Evolutionary conservation across 1,140 invertebrate genomes (phyloP), one percentile per base, ranked within the genome.

Genomic region (Rhizoglyphus robini): DNA sequence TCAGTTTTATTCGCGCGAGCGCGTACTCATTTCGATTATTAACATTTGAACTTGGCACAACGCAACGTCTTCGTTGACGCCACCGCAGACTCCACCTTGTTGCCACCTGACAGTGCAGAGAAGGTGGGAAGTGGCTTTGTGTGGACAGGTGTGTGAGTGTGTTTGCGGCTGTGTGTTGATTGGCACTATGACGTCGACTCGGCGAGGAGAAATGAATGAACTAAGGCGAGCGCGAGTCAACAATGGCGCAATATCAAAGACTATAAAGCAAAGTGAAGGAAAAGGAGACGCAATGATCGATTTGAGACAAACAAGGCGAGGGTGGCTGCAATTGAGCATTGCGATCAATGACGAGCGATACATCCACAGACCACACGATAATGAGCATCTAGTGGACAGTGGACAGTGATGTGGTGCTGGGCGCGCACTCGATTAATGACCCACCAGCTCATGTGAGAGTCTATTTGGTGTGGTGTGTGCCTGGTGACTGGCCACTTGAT

Each of bases 101-200:
- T 54, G 15, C 20, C 51, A 20, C 8, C 51, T 20, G 20, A 32
- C 51, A 54, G 51, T 54, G 20, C 31, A 41, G 8, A n/a, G n/a
- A n/a, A 11, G 51, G 51, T 54, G 51, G 51, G 51, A 54, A 54
- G 51, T 54, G 23, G 51, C 51, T 54, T 23, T 8, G 8, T 8
- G 15, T 32, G 31, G 20, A 54, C 51, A 54, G 51, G 51, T 54
- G 51, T 54, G 51, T 23, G 20, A 25, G 8, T 8, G 23, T n/a
- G n/a, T n/a, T n/a, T n/a, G n/a, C n/a, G n/a, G n/a, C n/a, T n/a
- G n/a, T n/a, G n/a, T n/a, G n/a, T n/a, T n/a, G n/a, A n/a, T n/a
- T n/a, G n/a, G n/a, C n/a, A n/a, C n/a, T 54, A 23, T 54, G 51
- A 54, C 51, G 51, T 54, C 23, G 51, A 54, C n/a, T n/a, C n/a